A percentile compares a stretch with the other conserved stretches of the same genome.
Evolutionary conservation across 2,797 vertebrate genomes (phyloP).

Genomic region (Pteropus rufus): DNA sequence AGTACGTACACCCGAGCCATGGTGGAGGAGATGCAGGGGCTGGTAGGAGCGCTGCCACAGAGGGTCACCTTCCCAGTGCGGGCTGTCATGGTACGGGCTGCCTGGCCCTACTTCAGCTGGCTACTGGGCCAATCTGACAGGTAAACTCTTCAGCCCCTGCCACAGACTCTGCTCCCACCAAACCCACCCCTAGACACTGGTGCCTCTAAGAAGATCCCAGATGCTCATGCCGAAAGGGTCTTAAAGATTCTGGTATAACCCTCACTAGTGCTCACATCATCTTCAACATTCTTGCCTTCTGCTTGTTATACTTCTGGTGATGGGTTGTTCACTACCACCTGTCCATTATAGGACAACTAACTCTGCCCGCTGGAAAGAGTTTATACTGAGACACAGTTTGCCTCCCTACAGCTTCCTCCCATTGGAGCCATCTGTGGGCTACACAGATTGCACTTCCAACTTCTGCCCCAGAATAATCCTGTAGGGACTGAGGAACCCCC

Average conservation of each 20-base stretch:
- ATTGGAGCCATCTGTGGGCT: background rate
- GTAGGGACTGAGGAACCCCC: background rate
- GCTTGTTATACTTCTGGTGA: background rate
- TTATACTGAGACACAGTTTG: background rate
- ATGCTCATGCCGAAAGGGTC: background rate
- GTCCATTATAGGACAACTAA: background rate
- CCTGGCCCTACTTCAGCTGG: conserved; percentile 91
- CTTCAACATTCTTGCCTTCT: background rate
- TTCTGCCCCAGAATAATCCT: background rate
- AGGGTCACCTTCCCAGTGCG: conserved; percentile 87
- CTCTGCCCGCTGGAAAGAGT: background rate
- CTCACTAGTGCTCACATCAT: too few relatives aligned
- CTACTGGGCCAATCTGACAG: conserved; percentile 87
- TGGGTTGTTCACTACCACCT: background rate
- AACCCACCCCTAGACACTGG: background rate
- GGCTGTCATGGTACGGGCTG: conserved; percentile 81
- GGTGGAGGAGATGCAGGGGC: conserved; percentile 86
- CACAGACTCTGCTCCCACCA: background rate
- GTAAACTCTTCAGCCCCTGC: conserved; percentile 65
- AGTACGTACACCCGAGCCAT: conserved; percentile 84
- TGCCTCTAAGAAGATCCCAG: background rate
- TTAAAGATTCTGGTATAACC: background rate
- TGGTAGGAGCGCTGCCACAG: conserved; percentile 83
- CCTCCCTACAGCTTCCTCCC: background rate
- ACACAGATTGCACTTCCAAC: background rate